Evolutionary conservation across 2,113 vertebrate genomes (phyloP), one percentile per base, ranked within the genome.

Genomic region (Ascaphus truei): DNA sequence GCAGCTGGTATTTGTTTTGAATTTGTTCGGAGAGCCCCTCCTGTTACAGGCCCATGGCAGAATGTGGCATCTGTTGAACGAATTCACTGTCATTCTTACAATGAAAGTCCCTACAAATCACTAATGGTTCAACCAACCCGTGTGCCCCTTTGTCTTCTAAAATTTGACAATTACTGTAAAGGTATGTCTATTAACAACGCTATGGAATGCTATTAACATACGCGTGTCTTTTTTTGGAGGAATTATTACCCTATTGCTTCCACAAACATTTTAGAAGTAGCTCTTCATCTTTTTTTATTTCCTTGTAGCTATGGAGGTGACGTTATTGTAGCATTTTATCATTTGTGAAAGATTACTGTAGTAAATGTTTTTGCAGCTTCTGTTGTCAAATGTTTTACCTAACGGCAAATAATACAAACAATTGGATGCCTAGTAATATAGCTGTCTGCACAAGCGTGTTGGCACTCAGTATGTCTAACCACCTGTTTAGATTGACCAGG

Each of bases 1-100:
- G 67, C 82, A 84, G 79, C 79, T 86, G 82, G 68, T 78, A 79
- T 87, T 88, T 86, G 73, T 82, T 83, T 79, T 81, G 75, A 58
- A 77, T 80, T 56, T 26, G 27, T 78, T 81, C 72, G 0, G 71
- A 84, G 73, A 80, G 81, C 74, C 66, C 62, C 75, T 79, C 75
- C 72, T 65, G 55, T 74, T 88, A 80, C 86, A 84, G 80, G 82
- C 79, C 78, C 74, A 72, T 74, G 80, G 80, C 81, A 74, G 75
- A 75, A 81, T 81, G 67, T 78, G 73, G 65, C 81, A 84, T 86
- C 83, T 86, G 75, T 72, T 80, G 81, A 85, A 81, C 60, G 50
- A 79, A 77, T 76, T 30, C 2, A 31, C 72, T 83, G 82, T 79
- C 73, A 75, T 82, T 76, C 75, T 84, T 74, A 72, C 62, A 60